A percentile compares a stretch with the other conserved stretches of the same genome.
These are phyloP conservation scores for Lutraria lutraria DNA, from an alignment of 2,888 invertebrate species.

Conservation along the genomic window DNA sequence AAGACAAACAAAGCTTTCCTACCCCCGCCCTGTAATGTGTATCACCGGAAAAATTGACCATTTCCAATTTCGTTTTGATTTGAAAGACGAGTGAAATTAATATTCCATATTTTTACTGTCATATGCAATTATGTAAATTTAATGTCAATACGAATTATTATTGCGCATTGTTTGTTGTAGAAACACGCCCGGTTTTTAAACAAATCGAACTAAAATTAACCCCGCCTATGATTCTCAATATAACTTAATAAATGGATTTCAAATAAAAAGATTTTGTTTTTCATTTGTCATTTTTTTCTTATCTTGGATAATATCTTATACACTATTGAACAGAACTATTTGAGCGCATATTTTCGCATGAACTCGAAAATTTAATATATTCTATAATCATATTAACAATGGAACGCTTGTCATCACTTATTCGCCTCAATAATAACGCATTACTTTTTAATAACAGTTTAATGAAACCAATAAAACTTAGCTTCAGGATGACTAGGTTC, in stretches of 20 bases:
- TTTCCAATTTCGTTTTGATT: background rate
- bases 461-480: no score
- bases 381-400: no score
- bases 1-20: background rate
- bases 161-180: background rate
- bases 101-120: background rate
- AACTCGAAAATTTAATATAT: no score
- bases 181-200: background rate
- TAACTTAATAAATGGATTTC: background rate
- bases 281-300: background rate
- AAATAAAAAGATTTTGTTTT: constrained; percentile 10
- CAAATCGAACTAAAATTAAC: background rate
- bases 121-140: background rate
- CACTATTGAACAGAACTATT: no score
- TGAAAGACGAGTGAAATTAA: background rate
- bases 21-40: background rate
- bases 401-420: no score
- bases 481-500: no score
- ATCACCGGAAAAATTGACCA: background rate
- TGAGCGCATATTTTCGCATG: no score
- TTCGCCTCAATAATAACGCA: no score
- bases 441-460: no score
- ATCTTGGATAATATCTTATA: no score
- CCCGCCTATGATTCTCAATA: background rate
- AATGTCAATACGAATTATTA: constrained; percentile 15